Evolutionary conservation across 2,797 vertebrate genomes (phyloP), one percentile per base, ranked within the genome.

Genomic region (Diglossa cyanea): DNA sequence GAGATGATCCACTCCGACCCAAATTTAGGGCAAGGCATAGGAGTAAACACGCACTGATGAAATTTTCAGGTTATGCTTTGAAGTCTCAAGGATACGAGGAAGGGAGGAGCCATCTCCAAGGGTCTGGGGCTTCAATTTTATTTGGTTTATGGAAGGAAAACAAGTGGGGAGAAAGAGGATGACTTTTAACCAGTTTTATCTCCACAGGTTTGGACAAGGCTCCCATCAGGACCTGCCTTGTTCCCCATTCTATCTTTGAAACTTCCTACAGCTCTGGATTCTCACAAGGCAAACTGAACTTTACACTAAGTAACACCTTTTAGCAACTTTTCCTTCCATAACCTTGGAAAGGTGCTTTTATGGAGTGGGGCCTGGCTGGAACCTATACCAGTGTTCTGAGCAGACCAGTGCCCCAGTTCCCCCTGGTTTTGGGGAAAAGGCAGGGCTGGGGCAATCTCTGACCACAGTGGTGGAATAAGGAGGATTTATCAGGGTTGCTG

Each of bases 341-440:
- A 73, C 13, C 33, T 75, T 1, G 0, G 50, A 68, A 77, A 74
- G 53, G 11, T 33, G 24, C 15, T 53, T 42, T 30, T 13, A 40
- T 3, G 5, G 35, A n/a, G 3, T 4, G 20, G 28, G 19, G 11
- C 6, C 67, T 79, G 62, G 45, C 50, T 3, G 6, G 28, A 73
- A 55, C 35, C 44, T 2, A 3, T 20, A 35, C 2, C 58, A 76
- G 58, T 1, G 0, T 10, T 50, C 60, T 3, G 4, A 51, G 42
- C 28, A 35, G 68, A 42, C 17, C 13, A 12, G 37, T 44, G 50
- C 17, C 55, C 60, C 30, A 3, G 0, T 11, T 11, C 11, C 26
- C 28, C 3, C 13, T 1, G 8, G 7, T n/a, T 53, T 7, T 0
- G 28, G 47, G 39, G 44, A 17, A 10, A 13, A 48, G 66, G 35